A percentile compares a stretch with the other conserved stretches of the same genome.
Evolutionary conservation across 2,113 vertebrate species (phyloP).

Genomic region (Lepisosteus oculatus): DNA sequence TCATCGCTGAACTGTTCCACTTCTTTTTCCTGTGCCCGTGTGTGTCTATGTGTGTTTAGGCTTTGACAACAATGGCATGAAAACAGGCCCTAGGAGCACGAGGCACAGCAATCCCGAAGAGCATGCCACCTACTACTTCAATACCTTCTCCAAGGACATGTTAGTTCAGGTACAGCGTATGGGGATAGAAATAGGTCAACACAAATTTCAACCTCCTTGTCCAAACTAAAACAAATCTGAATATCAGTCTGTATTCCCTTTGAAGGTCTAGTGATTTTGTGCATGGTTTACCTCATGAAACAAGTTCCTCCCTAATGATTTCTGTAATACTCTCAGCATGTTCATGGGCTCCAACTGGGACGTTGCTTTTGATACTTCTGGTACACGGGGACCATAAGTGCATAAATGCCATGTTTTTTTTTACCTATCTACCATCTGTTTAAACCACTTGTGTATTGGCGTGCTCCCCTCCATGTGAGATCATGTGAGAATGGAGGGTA

Average conservation of each 20-base stretch:
- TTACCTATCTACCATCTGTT: conserved; percentile 54
- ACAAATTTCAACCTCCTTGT: conserved; percentile 6
- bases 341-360: background rate
- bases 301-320: too few species aligned
- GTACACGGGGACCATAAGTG: conserved; percentile 37
- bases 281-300: conserved; percentile 16
- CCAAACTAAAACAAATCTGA: background rate
- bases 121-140: conserved; percentile 91
- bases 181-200: background rate
- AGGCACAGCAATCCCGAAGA: conserved; percentile 94
- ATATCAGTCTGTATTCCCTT: conserved; percentile 23
- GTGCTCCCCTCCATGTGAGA: conserved; percentile 17
- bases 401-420: background rate
- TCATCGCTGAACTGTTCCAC: background rate
- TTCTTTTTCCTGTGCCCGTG: conserved; percentile 9
- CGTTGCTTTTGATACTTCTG: conserved; percentile 31
- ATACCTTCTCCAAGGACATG: conserved; percentile 94
- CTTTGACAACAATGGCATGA: conserved; percentile 93
- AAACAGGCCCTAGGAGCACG: conserved; percentile 88
- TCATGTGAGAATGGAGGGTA: conserved; percentile 36
- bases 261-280: conserved; percentile 32
- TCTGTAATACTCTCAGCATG: too few species aligned
- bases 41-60: conserved; percentile 70
- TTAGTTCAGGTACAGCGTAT: conserved; percentile 82
- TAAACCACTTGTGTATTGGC: conserved; percentile 30